Evolutionary conservation across 1,140 invertebrate species (phyloP), one percentile per base, ranked within the genome.

Genomic region (Vanessa tameamea): DNA sequence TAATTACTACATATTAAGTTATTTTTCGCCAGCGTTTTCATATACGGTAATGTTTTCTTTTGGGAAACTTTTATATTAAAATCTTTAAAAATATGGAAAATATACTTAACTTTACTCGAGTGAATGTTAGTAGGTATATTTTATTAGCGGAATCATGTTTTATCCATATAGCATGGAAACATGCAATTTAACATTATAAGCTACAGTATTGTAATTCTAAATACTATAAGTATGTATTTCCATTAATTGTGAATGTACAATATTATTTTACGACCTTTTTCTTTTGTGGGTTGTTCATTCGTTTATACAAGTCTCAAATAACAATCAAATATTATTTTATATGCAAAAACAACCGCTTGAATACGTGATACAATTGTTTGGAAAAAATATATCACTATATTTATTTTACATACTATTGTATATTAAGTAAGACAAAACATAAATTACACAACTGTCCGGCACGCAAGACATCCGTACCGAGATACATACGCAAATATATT

Each of bases 381-480:
- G n/a, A 14, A 51, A 51, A 51, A 15, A n/a, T 15, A 51, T 20
- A 14, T 1, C 50, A 1, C 15, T n/a, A 9, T 1, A n/a, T 16
- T 53, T 53, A n/a, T 53, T 53, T 20, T 8, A 53, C n/a, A 53
- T 12, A 53, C 50, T n/a, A 15, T 53, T 1, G n/a, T n/a, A 20
- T n/a, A 20, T 53, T 43, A 43, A 43, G 50, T 53, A 7, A 53
- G 15, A n/a, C 50, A 15, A n/a, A n/a, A 15, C 50, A 53, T 53
- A 50, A 50, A 50, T 53, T 6, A n/a, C 50, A n/a, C 15, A 16
- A 50, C 50, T 20, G n/a, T n/a, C n/a, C 15, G n/a, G 50, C 50
- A 53, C 50, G 50, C 50, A 53, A 53, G 50, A 53, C 50, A 53
- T 53, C 50, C 50, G 50, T 53, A 53, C 50, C 50, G n/a, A 53